A percentile compares a stretch with the other conserved stretches of the same genome.
These are phyloP conservation scores for Aphyosemion australe DNA, from an alignment of 2,113 vertebrate species.

Conservation along the genomic window DNA sequence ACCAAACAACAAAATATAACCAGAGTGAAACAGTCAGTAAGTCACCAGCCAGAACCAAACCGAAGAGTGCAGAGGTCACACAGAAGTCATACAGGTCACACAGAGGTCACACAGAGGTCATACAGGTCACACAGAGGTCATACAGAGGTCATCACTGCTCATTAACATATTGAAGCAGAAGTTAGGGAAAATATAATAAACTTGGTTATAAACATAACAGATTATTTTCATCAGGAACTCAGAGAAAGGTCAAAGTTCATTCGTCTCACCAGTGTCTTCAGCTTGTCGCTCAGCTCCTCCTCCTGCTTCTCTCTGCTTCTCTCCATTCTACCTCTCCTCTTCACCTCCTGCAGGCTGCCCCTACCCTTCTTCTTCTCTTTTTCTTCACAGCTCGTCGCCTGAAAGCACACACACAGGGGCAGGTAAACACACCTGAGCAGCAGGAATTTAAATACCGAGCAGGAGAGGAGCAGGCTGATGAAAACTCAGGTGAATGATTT, in stretches of 20 bases:
- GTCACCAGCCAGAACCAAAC: too few species aligned
- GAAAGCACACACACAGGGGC: slow-evolving; percentile 1
- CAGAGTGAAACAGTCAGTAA: too few species aligned
- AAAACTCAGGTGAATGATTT: not conserved
- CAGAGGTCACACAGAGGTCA: too few species aligned
- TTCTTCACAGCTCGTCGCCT: slow-evolving; percentile 5
- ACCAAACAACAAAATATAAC: too few species aligned
- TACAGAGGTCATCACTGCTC: too few species aligned
- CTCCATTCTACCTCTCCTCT: slow-evolving; percentile 66
- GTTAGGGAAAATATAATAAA: too few species aligned
- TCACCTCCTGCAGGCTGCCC: slow-evolving; percentile 49
- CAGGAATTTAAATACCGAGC: not conserved
- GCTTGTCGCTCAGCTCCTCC: slow-evolving; percentile 42
- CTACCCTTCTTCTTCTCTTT: slow-evolving; percentile 26
- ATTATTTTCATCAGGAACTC: too few species aligned
- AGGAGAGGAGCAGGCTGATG: not conserved
- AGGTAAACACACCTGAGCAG: not conserved
- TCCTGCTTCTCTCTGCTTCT: slow-evolving; percentile 39
- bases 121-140: too few species aligned
- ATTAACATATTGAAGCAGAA: too few species aligned
- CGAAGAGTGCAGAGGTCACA: too few species aligned
- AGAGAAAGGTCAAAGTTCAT: not conserved
- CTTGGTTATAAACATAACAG: too few species aligned
- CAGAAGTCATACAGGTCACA: too few species aligned
- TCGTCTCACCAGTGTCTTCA: slow-evolving; percentile 55